Evolutionary conservation across 2,113 vertebrate genomes (phyloP).

Genomic region (Eolophus roseicapilla): DNA sequence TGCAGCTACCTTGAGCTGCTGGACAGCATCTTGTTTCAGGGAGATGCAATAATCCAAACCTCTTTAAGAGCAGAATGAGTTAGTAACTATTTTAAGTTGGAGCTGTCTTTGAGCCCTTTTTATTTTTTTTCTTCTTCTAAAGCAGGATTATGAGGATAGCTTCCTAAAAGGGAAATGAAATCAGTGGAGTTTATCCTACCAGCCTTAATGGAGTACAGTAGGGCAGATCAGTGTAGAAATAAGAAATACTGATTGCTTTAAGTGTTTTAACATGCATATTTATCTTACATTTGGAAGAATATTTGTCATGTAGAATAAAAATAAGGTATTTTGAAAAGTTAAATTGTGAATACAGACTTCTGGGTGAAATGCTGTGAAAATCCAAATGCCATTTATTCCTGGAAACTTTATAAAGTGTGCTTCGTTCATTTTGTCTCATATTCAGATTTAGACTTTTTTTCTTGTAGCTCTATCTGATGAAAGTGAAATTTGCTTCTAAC

Average conservation of each 20-base stretch:
- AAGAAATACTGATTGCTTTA: not conserved
- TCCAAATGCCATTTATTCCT: not conserved
- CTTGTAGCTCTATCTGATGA: not conserved
- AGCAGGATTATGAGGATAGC: constrained; percentile 52
- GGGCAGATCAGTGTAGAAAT: not conserved
- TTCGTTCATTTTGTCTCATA: not conserved
- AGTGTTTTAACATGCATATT: not conserved
- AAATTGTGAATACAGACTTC: not conserved
- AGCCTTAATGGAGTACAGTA: not conserved
- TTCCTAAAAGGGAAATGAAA: constrained; percentile 58
- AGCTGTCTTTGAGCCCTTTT: not conserved
- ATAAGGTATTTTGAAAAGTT: not conserved
- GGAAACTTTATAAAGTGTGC: not conserved
- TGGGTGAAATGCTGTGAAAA: not conserved
- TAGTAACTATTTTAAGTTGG: constrained; percentile 7
- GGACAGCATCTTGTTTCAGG: not conserved
- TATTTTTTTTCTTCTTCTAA: not conserved
- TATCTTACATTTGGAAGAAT: not conserved
- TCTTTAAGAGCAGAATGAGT: not conserved
- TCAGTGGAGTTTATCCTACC: constrained; percentile 37
- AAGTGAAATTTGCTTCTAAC: not conserved
- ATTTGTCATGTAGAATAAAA: not conserved
- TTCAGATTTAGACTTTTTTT: not conserved
- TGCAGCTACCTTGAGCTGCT: not conserved
- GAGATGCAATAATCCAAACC: not conserved